Base-by-base conservation (phyloP, 2,797 vertebrate genomes). In the Loriculus beryllinus region DNA sequence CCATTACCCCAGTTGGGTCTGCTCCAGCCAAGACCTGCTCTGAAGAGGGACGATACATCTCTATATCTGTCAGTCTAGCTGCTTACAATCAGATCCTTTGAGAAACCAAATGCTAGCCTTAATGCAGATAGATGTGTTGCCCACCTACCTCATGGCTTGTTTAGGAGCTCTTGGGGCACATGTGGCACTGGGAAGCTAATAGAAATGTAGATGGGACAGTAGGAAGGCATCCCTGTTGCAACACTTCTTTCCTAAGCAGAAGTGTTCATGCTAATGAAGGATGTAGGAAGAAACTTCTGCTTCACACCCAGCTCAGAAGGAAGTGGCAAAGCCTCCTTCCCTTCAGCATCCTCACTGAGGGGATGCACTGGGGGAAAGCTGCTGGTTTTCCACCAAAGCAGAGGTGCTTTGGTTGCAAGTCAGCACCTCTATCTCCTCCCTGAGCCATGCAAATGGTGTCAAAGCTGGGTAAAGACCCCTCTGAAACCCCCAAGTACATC, bases 121-220 rank as follows among this genome's bases (percentile, higher is more conserved):
- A 35, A n/a, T 31, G 2, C 29, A 40, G 57, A 28, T 3, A 57
- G 33, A n/a, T 4, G 8, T 7, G 15, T 2, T 48, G 35, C 28
- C 20, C 69, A 52, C 5, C 12, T 37, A 14, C 8, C 40, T 54
- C 40, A 2, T 0, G 8, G 51, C 29, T 33, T 35, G 18, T 10
- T 52, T 60, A 23, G 79, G 26, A 49, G 37, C n/a, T 60, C 23
- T 35, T 7, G 31, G 26, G 39, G 23, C 10, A 13, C 19, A 2
- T 0, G 1, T 7, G 15, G 45, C 18, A 10, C 2, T n/a, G 49
- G 48, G 43, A 68, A 77, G 12, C 12, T 43, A 31, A 12, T 20
- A 62, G 45, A 33, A 54, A 31, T 0, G 31, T 15, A 19, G 63
- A 56, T 49, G 8, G 57, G 7, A 4, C 3, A 1, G 10, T 7